Percentiles rank a stretch among this genome's conserved stretches.
phyloP scores from a whole-genome alignment of 2,113 vertebrate species.

The Brevimyrus niger region DNA sequence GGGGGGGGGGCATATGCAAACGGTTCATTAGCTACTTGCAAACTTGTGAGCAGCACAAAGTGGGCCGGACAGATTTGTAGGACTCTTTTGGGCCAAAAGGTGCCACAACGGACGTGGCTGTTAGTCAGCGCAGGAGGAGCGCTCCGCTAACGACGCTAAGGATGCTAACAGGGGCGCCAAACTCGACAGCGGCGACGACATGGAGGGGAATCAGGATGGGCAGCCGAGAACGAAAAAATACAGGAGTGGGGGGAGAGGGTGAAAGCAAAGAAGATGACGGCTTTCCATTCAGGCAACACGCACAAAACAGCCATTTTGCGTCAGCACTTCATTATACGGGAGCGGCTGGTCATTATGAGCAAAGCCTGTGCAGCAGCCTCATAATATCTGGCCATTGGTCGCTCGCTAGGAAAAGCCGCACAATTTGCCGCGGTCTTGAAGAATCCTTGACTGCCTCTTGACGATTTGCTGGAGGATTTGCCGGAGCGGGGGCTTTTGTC shows the following conservation, averaged over 20 bases:
- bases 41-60: conserved; percentile 30
- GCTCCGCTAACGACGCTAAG: conserved; percentile 18
- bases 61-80: conserved; percentile 29
- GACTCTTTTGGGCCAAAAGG: conserved; percentile 41
- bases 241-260: not conserved
- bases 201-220: conserved; percentile 41
- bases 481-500: conserved; percentile 60
- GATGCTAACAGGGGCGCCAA: not conserved
- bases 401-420: conserved; percentile 68
- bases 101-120: conserved; percentile 40
- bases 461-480: conserved; percentile 55
- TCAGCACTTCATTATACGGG: conserved; percentile 51
- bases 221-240: conserved; percentile 37
- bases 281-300: conserved; percentile 51
- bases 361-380: conserved; percentile 55
- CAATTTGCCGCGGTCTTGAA: conserved; percentile 62
- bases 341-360: conserved; percentile 60
- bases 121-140: not conserved
- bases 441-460: conserved; percentile 51
- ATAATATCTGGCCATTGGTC: conserved; percentile 66
- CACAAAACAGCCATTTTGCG: conserved; percentile 53
- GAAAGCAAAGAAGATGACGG: conserved; percentile 32
- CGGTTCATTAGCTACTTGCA: conserved; percentile 47
- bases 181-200: conserved; percentile 43
- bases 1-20: too few relatives aligned